Base-by-base conservation (phyloP, 2,113 vertebrate genomes). In the Salvelinus fontinalis region DNA sequence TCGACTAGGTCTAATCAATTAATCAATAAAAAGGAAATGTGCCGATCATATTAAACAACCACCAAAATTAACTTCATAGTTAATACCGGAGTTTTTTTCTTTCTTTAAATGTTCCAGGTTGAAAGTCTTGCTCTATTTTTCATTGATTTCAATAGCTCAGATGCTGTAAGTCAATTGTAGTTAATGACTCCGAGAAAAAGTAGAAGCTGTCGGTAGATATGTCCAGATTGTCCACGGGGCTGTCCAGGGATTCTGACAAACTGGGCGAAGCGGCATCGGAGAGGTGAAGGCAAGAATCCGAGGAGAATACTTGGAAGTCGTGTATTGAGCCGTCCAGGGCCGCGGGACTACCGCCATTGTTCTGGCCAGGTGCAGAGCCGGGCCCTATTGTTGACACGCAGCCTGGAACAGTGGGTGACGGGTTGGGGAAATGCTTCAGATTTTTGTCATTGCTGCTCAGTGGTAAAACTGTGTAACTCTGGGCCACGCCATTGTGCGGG, bases 381-480 rank as follows among this genome's bases (percentile, higher is more conserved):
- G 95, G 95, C 89, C 94, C 96, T 94, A 98, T 97, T 98, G 97
- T 98, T 95, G 96, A 94, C 92, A 95, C 93, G 93, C 96, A 97
- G 94, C 96, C 95, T 87, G 95, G 95, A 96, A 96, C 96, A 96
- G 97, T 97, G 95, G 97, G 97, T 95, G 97, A 97, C 93, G 96
- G 96, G 88, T 96, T 96, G 92, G 96, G 95, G 90, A 98, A 98
- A 98, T 98, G 97, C 98, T 98, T 99, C 90, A 96, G 93, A 97
- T 99, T 97, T 97, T 98, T 99, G 94, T 99, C 98, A 97, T 97
- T 97, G 95, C 96, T 98, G 90, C 93, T 94, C 92, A 99, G 92
- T 93, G 96, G 94, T 81, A 96, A 96, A 87, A 95, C 94, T 80
- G 97, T 93, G 84, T 97, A 96, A 93, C 92, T 94, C 89, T 93